Evolutionary conservation across 2,113 vertebrate species (phyloP).

Genomic region (Apaloderma vittatum): DNA sequence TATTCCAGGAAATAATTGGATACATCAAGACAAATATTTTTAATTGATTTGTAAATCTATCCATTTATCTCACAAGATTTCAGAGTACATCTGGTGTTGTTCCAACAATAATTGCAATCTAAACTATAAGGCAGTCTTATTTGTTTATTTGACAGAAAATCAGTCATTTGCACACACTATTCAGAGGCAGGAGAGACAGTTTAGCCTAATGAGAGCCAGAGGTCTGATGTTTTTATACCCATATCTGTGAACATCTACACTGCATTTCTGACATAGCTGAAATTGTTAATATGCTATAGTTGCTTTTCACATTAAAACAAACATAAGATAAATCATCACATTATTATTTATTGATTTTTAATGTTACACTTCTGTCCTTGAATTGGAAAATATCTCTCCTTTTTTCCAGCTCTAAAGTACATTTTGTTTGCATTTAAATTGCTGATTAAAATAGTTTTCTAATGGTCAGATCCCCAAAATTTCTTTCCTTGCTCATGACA

Average conservation of each 20-base stretch:
- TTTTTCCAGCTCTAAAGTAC: neutral
- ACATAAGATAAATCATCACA: neutral
- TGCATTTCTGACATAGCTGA: neutral
- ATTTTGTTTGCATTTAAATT: neutral
- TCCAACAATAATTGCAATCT: neutral
- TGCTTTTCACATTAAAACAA: neutral
- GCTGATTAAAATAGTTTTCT: neutral
- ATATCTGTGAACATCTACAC: neutral
- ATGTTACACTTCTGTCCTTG: neutral
- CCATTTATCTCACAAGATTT: neutral
- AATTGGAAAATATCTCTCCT: neutral
- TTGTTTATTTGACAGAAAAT: neutral
- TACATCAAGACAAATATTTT: neutral
- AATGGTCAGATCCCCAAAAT: neutral
- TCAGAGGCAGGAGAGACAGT: neutral
- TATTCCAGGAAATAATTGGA: neutral
- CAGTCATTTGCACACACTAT: neutral
- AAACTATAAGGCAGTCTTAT: neutral
- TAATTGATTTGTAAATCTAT: neutral
- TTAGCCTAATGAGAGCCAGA: neutral
- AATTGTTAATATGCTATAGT: neutral
- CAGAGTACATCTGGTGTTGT: neutral
- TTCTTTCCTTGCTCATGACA: neutral
- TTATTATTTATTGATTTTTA: neutral
- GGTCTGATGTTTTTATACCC: neutral